phyloP scores from a whole-genome alignment of 1,140 invertebrate species.

The Mya arenaria region DNA sequence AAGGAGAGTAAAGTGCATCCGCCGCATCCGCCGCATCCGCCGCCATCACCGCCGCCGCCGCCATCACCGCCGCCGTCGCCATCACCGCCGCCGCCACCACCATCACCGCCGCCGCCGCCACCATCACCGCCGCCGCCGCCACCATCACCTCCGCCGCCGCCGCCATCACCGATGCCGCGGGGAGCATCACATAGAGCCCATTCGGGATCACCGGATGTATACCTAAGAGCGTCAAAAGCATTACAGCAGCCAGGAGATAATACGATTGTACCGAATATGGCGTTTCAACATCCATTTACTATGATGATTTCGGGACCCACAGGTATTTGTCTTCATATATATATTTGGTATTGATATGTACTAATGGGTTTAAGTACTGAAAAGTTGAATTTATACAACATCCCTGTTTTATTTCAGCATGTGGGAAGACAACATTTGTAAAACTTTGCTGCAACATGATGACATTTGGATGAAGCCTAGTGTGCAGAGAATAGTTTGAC shows the following conservation, averaged over 20 bases:
- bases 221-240: neutral
- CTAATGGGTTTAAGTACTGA: neutral
- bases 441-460: neutral
- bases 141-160: neutral
- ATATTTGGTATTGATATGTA: neutral
- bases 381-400: too few species aligned
- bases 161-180: too few species aligned
- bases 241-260: neutral
- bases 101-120: neutral
- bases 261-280: neutral
- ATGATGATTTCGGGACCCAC: neutral
- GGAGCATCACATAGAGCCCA: neutral
- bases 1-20: neutral
- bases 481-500: slow-evolving; percentile 34
- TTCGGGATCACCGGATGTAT: neutral
- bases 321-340: neutral
- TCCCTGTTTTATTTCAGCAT: neutral
- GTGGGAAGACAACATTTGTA: slow-evolving; percentile 27
- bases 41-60: neutral
- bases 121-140: neutral
- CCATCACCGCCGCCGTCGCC: neutral
- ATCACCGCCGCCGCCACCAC: neutral
- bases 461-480: neutral
- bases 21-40: too few species aligned
- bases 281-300: neutral